phyloP scores from a whole-genome alignment of 2,113 vertebrate genomes.

The Sinocyclocheilus anshuiensis region DNA sequence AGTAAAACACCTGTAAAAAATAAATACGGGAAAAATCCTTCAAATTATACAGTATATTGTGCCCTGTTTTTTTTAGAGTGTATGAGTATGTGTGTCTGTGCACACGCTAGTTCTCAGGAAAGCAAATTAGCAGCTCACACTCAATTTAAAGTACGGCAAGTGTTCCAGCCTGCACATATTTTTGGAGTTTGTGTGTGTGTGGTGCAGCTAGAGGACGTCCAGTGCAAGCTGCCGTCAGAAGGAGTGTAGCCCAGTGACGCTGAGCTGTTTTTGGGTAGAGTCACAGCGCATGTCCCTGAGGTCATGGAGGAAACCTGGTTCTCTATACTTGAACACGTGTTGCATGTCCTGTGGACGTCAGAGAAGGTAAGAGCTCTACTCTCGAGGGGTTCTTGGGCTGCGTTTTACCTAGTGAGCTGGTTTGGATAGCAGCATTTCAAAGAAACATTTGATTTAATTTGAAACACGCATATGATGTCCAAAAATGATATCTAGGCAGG shows the following conservation, averaged over 20 bases:
- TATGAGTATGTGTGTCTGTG: too few species aligned
- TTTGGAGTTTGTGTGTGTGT: constrained; percentile 1
- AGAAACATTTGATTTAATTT: neutral
- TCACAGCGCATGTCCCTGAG: neutral
- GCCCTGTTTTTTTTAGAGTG: too few species aligned
- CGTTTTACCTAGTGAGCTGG: neutral
- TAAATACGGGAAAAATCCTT: too few species aligned
- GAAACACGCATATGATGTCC: neutral
- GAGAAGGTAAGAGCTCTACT: constrained; percentile 14
- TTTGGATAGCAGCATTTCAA: neutral
- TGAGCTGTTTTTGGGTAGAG: constrained; percentile 28
- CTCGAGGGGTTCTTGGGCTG: neutral
- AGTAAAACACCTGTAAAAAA: too few species aligned
- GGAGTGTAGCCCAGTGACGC: constrained; percentile 14
- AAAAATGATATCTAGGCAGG: neutral
- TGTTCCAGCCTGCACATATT: constrained; percentile 23
- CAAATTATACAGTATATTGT: too few species aligned
- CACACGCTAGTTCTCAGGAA: neutral
- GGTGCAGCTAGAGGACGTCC: neutral
- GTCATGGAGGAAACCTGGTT: neutral
- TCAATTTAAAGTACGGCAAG: constrained; percentile 49
- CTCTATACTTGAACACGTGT: neutral
- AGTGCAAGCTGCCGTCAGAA: constrained; percentile 6
- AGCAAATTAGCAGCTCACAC: constrained; percentile 31
- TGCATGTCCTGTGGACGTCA: neutral